A percentile compares a stretch with the other conserved stretches of the same genome.
phyloP scores from a whole-genome alignment of 2,113 vertebrate species.

The Microcebus lehilahytsara region DNA sequence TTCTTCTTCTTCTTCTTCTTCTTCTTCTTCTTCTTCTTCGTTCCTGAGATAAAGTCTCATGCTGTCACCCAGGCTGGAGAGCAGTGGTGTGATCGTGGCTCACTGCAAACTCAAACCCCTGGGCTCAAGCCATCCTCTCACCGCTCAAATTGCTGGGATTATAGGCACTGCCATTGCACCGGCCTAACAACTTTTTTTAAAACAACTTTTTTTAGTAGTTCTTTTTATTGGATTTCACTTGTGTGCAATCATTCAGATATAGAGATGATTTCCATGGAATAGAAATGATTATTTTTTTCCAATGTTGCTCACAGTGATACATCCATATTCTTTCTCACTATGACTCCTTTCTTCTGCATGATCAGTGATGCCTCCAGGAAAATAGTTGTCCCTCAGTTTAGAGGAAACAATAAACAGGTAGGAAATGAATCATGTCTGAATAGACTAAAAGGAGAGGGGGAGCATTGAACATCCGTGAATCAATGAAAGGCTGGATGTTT shows the following conservation, averaged over 20 bases:
- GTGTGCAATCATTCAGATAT: background rate
- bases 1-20: background rate
- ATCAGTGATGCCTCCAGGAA: background rate
- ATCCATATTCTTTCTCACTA: background rate
- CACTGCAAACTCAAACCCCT: too few species aligned
- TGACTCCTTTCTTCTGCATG: background rate
- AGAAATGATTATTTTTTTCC: background rate
- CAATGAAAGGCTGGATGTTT: background rate
- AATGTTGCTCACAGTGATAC: background rate
- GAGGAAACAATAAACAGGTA: background rate
- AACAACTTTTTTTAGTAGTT: background rate
- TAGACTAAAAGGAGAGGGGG: rapidly evolving
- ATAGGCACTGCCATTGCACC: too few species aligned
- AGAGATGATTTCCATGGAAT: background rate
- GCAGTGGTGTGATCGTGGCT: too few species aligned
- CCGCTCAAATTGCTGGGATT: too few species aligned
- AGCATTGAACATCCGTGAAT: background rate
- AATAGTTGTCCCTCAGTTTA: background rate
- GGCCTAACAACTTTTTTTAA: too few species aligned
- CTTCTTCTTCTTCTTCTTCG: too few species aligned
- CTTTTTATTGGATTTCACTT: background rate
- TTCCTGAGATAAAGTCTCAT: too few species aligned
- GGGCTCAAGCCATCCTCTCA: too few species aligned
- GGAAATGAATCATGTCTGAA: background rate
- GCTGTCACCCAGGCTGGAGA: too few species aligned